Conservation (phyloP, 2,888 invertebrate species). For the Gari tellinella region DNA sequence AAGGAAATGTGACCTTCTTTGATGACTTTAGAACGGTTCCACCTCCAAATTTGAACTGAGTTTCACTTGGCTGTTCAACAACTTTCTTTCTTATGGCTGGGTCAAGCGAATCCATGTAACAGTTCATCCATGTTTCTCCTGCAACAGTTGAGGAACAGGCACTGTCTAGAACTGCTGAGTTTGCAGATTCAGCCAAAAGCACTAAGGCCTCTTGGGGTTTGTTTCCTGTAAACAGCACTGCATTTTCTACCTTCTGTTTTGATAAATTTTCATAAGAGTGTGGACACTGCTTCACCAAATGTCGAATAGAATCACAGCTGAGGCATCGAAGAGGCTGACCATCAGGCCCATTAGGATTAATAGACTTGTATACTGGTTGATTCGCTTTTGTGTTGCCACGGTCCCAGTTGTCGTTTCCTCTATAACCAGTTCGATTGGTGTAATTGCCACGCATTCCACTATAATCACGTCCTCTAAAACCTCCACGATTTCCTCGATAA, state of each 20-base stretch:
- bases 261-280: slow-evolving; percentile 43
- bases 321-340: slow-evolving; percentile 30
- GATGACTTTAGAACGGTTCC: slow-evolving; percentile 37
- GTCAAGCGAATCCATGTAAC: slow-evolving; percentile 36
- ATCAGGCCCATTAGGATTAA: slow-evolving; percentile 42
- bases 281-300: slow-evolving; percentile 41
- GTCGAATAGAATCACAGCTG: slow-evolving; percentile 45
- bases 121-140: slow-evolving; percentile 44
- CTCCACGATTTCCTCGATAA: slow-evolving; percentile 1
- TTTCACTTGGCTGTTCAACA: slow-evolving; percentile 18
- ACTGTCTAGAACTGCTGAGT: slow-evolving; percentile 49
- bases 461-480: slow-evolving; percentile 6
- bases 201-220: slow-evolving; percentile 18
- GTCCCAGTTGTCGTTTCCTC: slow-evolving; percentile 4
- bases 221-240: slow-evolving; percentile 47
- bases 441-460: too few relatives aligned
- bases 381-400: neutral
- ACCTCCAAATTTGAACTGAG: slow-evolving; percentile 47
- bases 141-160: slow-evolving; percentile 49
- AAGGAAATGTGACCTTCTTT: slow-evolving; percentile 39
- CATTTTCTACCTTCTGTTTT: slow-evolving; percentile 31
- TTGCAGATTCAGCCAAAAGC: slow-evolving; percentile 36
- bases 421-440: too few relatives aligned
- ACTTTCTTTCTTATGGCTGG: slow-evolving; percentile 14
- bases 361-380: neutral